Base-by-base conservation (phyloP, 2,797 vertebrate species). In the Nannoperca australis region DNA sequence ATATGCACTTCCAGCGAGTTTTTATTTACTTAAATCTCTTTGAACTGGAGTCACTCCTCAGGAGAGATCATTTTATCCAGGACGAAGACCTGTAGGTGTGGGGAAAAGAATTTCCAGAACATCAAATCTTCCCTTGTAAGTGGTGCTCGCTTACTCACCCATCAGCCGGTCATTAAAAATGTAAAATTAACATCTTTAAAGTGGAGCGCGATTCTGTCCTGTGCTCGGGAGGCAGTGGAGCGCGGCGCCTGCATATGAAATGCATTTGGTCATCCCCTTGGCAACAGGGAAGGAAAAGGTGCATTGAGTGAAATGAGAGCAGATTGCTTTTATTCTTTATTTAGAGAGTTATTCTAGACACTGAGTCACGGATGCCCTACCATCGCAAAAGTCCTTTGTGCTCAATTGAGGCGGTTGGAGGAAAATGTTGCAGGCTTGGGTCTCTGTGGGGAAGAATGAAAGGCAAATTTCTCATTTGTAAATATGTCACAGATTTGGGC, bases 241-340 rank as follows among this genome's bases (percentile, higher is more conserved):
- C 90, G 90, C 84, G 59, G 94, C 68, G 91, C 93, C 92, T 94
- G 95, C 95, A 83, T 96, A 92, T 91, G 92, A 96, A 85, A 91
- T 95, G 94, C 93, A 94, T 94, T 95, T 88, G 95, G 95, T 95
- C 95, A 93, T 95, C 94, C 94, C 95, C 94, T 90, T 92, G 94
- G 93, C 94, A 96, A 95, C 94, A 88, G 82, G 91, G 89, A 92
- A 83, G 89, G 85, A 88, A 80, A 88, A 95, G 94, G 94, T 95
- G 92, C 74, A 91, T 78, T 85, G 91, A 89, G 60, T 93, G 88
- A 93, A 94, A 94, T 54, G 55, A 82, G 91, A 94, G 93, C 79
- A 73, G 77, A 81, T 91, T 77, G 89, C 89, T 93, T 92, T 91
- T 83, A 91, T 95, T 88, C 87, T 93, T 96, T 92, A 94, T 95